Conservation (phyloP, 2,113 vertebrate genomes). For the Hirundichthys speculiger region DNA sequence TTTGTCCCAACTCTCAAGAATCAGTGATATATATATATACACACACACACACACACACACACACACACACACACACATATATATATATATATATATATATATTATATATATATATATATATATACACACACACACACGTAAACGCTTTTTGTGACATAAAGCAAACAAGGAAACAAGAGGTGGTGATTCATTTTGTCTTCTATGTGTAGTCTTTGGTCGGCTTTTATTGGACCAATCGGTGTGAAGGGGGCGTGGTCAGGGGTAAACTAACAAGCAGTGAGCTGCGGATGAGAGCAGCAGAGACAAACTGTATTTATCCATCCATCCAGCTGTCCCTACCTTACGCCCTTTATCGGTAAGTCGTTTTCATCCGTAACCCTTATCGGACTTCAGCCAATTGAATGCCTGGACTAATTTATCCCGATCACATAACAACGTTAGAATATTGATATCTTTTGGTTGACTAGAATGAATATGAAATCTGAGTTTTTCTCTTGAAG, state of each 20-base stretch:
- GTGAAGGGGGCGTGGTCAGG: constrained; percentile 64
- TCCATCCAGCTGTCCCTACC: constrained; percentile 27
- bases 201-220: constrained; percentile 34
- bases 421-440: too few relatives aligned
- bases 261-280: constrained; percentile 58
- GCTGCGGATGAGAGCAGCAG: constrained; percentile 70
- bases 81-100: too few relatives aligned
- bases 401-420: too few relatives aligned
- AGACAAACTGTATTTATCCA: constrained; percentile 42
- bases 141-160: neutral
- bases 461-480: too few relatives aligned
- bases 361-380: constrained; percentile 20
- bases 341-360: constrained; percentile 70
- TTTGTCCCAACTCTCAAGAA: too few relatives aligned
- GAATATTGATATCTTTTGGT: too few relatives aligned
- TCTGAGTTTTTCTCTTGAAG: too few relatives aligned
- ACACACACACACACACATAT: too few relatives aligned
- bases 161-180: constrained; percentile 5
- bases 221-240: constrained; percentile 63
- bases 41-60: too few relatives aligned
- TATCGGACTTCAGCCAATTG: neutral
- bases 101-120: too few relatives aligned
- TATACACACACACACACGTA: too few relatives aligned
- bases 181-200: fast-evolving
- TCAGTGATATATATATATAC: too few relatives aligned